Evolutionary conservation across 1,140 invertebrate genomes (phyloP).

Genomic region (Adelges cooleyi): DNA sequence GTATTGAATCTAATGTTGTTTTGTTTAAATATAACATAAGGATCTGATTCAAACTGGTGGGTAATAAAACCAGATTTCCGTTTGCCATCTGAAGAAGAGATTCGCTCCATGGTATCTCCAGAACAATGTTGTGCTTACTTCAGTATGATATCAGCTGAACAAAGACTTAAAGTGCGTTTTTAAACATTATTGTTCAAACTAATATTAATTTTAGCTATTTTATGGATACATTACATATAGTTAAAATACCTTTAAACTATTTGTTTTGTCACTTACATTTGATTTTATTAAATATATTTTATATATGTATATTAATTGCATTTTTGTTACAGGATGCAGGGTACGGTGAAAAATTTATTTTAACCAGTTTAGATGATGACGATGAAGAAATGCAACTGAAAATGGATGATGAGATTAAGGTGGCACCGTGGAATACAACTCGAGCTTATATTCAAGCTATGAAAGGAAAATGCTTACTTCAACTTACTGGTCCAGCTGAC

Average conservation of each 20-base stretch:
- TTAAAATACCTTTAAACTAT: too few species aligned
- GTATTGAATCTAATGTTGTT: too few species aligned
- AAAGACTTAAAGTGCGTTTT: conserved; percentile 60
- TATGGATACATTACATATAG: too few species aligned
- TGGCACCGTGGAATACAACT: conserved; percentile 87
- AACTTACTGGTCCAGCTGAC: conserved; percentile 87
- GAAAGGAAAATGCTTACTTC: conserved; percentile 91
- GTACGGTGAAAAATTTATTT: conserved; percentile 95
- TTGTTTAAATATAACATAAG: too few species aligned
- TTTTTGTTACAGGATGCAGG: conserved; percentile 74
- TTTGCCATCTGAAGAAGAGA: conserved; percentile 95
- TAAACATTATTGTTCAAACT: too few species aligned
- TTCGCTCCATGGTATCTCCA: conserved; percentile 93
- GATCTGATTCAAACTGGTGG: conserved; percentile 87
- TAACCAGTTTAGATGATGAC: conserved; percentile 93
- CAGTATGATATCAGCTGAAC: conserved; percentile 94
- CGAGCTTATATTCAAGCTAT: conserved; percentile 93
- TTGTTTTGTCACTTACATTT: too few species aligned
- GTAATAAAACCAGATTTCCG: conserved; percentile 94
- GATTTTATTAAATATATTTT: too few species aligned
- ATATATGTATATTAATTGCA: too few species aligned
- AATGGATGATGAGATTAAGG: conserved; percentile 93
- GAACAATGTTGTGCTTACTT: conserved; percentile 98
- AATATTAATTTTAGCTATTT: too few species aligned
- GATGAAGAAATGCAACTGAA: conserved; percentile 94